These are phyloP conservation scores for Sturmia bella DNA, from an alignment of 2,888 invertebrate genomes.

Conservation along the genomic window DNA sequence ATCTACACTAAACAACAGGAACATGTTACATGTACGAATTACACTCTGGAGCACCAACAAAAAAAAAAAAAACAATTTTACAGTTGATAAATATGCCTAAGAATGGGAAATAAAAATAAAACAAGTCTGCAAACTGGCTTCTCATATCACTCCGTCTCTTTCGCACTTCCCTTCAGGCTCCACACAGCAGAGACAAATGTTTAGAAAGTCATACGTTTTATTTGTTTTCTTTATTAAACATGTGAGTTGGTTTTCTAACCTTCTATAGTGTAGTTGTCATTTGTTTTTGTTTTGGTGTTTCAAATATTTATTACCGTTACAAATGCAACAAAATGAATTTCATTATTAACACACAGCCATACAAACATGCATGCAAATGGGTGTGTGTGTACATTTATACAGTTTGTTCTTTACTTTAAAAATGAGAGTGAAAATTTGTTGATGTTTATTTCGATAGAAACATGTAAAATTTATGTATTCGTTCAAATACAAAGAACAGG, in stretches of 20 bases:
- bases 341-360: neutral
- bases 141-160: too few species aligned
- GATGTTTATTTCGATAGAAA: conserved; percentile 6
- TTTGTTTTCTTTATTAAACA: conserved; percentile 48
- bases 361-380: neutral
- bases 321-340: conserved; percentile 79
- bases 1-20: conserved; percentile 20
- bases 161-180: too few species aligned
- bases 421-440: too few species aligned
- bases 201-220: too few species aligned
- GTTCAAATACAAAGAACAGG: conserved; percentile 33
- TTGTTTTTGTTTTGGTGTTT: conserved; percentile 72
- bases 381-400: neutral
- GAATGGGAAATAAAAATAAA: conserved; percentile 56
- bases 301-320: conserved; percentile 80
- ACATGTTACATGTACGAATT: neutral
- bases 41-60: neutral
- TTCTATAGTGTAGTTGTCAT: conserved; percentile 67
- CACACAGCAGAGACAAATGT: neutral
- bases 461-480: conserved; percentile 41
- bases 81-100: conserved; percentile 46
- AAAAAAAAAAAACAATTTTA: conserved; percentile 53
- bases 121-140: too few species aligned
- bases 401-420: too few species aligned
- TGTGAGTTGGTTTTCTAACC: conserved; percentile 19